A percentile compares a stretch with the other conserved stretches of the same genome.
Evolutionary conservation across 2,113 vertebrate species (phyloP).

Genomic region (mouse (Mus musculus)): GRCm39 chr11:90805501-90806000

Average conservation of each 20-base stretch:
- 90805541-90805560: constrained; percentile 19
- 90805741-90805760: constrained; percentile 38
- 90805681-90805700: neutral
- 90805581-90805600: neutral
- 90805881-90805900: constrained; percentile 38
- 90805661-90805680: neutral
- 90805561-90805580: neutral
- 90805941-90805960: neutral
- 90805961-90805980: neutral
- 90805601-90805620: neutral
- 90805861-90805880: neutral
- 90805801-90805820: neutral
- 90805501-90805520: neutral
- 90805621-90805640: constrained; percentile 11
- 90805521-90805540: neutral
- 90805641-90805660: neutral
- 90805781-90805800: constrained; percentile 29
- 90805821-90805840: neutral
- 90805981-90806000: constrained; percentile 30
- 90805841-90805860: neutral
- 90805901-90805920: neutral
- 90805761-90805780: constrained; percentile 25
- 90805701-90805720: constrained; percentile 44
- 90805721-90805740: neutral
- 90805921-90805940: neutral